Evolutionary conservation across 2,113 vertebrate species (phyloP).

Genomic region (Oncorhynchus masou): DNA sequence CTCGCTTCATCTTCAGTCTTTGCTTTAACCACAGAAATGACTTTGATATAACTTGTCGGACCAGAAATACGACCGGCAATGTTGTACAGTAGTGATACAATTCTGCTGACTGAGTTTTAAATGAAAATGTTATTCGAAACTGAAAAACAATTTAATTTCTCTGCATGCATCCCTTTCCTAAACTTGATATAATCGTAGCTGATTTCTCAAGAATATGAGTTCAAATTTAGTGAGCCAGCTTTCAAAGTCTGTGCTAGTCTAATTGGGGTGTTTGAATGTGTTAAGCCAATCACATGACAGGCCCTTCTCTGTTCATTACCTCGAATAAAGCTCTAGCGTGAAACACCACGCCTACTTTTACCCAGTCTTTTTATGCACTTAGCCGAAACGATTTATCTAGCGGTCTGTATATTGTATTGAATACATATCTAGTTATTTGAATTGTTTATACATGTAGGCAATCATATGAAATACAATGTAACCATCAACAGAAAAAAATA

Average conservation of each 20-base stretch:
- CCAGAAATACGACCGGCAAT: not conserved
- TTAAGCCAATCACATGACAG: constrained; percentile 41
- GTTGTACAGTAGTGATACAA: not conserved
- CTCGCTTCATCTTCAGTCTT: no score
- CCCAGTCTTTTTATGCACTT: not conserved
- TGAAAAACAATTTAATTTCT: no score
- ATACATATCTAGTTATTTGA: not conserved
- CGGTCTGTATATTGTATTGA: not conserved
- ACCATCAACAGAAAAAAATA: no score
- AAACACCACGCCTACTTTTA: not conserved
- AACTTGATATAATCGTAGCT: no score
- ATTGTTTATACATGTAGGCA: not conserved
- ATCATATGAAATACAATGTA: no score
- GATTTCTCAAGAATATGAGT: not conserved
- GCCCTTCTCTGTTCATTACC: not conserved
- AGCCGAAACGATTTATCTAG: no score
- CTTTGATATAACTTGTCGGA: not conserved
- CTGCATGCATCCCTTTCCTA: no score
- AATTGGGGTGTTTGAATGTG: no score
- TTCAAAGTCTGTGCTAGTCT: not conserved
- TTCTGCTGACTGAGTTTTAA: not conserved
- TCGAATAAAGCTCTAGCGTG: not conserved
- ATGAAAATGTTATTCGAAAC: not conserved
- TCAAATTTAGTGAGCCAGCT: not conserved
- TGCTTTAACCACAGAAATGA: no score